A percentile compares a stretch with the other conserved stretches of the same genome.
phyloP scores from a whole-genome alignment of 2,888 invertebrate genomes.

The Phorcus lineatus region DNA sequence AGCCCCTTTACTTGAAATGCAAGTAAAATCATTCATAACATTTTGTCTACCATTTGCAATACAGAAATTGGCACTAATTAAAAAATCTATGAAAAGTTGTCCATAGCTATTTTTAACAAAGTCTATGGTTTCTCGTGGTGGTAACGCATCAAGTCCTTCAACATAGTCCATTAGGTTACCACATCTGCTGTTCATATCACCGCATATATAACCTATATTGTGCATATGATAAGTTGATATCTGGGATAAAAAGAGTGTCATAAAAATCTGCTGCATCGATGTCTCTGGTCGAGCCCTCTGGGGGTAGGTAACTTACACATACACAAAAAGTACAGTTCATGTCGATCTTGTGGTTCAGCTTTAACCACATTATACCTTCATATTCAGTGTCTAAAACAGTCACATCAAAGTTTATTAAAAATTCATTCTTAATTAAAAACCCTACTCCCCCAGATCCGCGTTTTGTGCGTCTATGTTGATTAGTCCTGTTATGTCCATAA shows the following conservation, averaged over 20 bases:
- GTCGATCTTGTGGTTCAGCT: too few relatives aligned
- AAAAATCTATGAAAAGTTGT: not conserved
- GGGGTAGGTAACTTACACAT: not conserved
- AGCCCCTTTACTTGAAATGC: too few relatives aligned
- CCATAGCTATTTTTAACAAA: not conserved
- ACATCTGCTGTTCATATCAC: not conserved
- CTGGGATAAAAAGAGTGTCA: not conserved
- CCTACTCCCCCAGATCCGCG: too few relatives aligned
- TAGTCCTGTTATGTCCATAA: too few relatives aligned
- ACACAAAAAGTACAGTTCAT: not conserved
- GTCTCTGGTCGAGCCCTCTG: too few relatives aligned
- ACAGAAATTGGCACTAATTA: not conserved
- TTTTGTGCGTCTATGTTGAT: too few relatives aligned
- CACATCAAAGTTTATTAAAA: too few relatives aligned
- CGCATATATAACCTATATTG: not conserved
- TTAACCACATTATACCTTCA: too few relatives aligned
- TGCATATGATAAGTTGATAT: not conserved
- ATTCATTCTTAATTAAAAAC: too few relatives aligned
- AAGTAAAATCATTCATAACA: too few relatives aligned
- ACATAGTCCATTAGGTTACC: not conserved
- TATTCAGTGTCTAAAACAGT: too few relatives aligned
- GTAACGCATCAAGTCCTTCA: not conserved
- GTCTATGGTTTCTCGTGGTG: not conserved
- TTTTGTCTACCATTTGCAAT: too few relatives aligned
- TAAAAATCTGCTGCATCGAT: not conserved